Evolutionary conservation across 2,113 vertebrate species (phyloP).

Genomic region (Diphyllodes magnificus): DNA sequence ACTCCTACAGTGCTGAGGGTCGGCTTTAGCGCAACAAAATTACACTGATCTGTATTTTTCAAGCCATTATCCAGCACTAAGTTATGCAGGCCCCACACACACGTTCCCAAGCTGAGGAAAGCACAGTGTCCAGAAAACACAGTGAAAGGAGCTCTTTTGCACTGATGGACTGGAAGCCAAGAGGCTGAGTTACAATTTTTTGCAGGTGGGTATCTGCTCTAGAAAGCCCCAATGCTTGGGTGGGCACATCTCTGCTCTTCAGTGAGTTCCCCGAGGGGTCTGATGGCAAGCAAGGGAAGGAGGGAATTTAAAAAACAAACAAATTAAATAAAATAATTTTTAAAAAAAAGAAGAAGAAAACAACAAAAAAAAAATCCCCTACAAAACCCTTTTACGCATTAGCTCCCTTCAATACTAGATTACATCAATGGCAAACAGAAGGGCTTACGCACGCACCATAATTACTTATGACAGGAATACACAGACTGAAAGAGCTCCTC

Average conservation of each 20-base stretch:
- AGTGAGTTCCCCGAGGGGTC: rapidly evolving
- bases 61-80: background rate
- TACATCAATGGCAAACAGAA: background rate
- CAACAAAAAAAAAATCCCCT: background rate
- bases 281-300: background rate
- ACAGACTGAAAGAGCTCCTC: background rate
- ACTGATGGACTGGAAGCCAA: background rate
- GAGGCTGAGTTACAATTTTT: background rate
- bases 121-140: too few relatives aligned
- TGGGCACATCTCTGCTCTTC: background rate
- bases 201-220: background rate
- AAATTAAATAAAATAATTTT: background rate
- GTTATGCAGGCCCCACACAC: too few relatives aligned
- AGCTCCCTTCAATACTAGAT: background rate
- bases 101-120: background rate
- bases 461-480: background rate
- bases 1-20: too few relatives aligned
- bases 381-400: background rate
- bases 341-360: too few relatives aligned
- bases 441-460: rapidly evolving
- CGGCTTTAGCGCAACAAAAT: background rate
- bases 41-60: background rate
- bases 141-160: background rate
- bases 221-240: background rate
- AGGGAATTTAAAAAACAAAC: background rate